Percentiles rank a stretch among this genome's conserved stretches.
Evolutionary conservation across 2,797 vertebrate species (phyloP).

Genomic region (Coregonus suidteri): DNA sequence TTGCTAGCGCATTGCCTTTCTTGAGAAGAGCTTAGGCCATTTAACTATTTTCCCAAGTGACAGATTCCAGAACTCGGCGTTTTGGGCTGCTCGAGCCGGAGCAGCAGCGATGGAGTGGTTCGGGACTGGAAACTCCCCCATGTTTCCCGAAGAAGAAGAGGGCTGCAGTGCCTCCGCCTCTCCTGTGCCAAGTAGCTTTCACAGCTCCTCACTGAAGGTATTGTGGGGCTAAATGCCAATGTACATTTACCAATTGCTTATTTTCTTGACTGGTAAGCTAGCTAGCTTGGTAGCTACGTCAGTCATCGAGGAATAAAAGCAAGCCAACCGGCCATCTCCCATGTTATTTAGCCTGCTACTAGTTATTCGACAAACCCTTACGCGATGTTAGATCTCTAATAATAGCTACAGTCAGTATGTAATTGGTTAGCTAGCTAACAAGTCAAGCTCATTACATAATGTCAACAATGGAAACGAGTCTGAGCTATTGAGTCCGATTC

Average conservation of each 20-base stretch:
- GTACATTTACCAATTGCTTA: too few species aligned
- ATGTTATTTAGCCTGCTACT: not conserved
- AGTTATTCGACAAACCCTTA: not conserved
- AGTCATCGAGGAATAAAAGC: not conserved
- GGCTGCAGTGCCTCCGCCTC: constrained; percentile 17
- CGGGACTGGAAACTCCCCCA: constrained; percentile 37
- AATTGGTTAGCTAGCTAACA: not conserved
- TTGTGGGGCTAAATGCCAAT: not conserved
- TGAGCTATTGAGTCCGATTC: not conserved
- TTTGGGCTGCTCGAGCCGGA: not conserved
- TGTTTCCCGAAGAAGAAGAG: constrained; percentile 30
- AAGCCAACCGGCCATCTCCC: not conserved
- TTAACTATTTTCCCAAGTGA: not conserved
- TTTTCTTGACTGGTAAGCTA: not conserved
- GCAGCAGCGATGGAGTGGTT: constrained; percentile 72
- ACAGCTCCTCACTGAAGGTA: constrained; percentile 34
- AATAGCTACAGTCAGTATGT: not conserved
- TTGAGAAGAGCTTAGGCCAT: not conserved
- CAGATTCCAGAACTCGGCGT: not conserved
- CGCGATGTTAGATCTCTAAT: not conserved
- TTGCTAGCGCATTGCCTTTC: not conserved
- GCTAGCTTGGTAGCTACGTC: not conserved
- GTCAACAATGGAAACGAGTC: not conserved
- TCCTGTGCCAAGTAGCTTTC: constrained; percentile 33
- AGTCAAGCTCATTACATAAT: not conserved